Evolutionary conservation across 92 coral and sea anemone species (phyloP), one percentile per base, ranked within the genome.

Genomic region (Umimayanthus chanpuru): DNA sequence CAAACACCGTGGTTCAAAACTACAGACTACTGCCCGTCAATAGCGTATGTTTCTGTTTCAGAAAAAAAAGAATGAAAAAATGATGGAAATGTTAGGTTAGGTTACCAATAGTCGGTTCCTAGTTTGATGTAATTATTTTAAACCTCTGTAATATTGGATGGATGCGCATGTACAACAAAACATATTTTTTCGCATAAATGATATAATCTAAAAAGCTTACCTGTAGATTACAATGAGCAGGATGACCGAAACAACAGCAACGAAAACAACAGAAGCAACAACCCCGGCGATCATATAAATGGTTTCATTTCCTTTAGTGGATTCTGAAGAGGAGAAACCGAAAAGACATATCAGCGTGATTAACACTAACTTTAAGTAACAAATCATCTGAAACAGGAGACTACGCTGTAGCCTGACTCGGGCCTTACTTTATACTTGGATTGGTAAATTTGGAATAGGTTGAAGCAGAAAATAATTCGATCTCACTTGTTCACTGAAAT

Each of bases 241-340:
- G 76, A 71, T 9, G 76, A 71, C 76, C 21, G 28, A 25, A 71
- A 71, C 40, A 71, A 32, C 76, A 71, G 39, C 76, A 71, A 71
- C 40, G 4, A 71, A 71, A 28, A 29, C 16, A 71, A 71, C 4
- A 71, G 76, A 28, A 71, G 40, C 36, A 71, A 28, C 76, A 71
- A 26, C 6, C 4, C 76, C 39, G 5, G 76, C 76, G 76, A 71
- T 28, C 14, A 71, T 28, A 12, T 71, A 71, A 29, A 8, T 28
- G 39, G 9, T 14, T 71, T 28, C 76, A 4, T 15, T 71, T 71
- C 76, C 39, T 71, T 71, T 2, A 40, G 32, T 71, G 28, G 76
- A 12, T 26, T 71, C 76, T 71, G 40, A 2, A 71, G 40, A 71
- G 18, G 29, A 4, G 76, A 71, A 71, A 71, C 30, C 6, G 23